phyloP scores from a whole-genome alignment of 2,888 invertebrate species.

The Petrolisthes cinctipes region DNA sequence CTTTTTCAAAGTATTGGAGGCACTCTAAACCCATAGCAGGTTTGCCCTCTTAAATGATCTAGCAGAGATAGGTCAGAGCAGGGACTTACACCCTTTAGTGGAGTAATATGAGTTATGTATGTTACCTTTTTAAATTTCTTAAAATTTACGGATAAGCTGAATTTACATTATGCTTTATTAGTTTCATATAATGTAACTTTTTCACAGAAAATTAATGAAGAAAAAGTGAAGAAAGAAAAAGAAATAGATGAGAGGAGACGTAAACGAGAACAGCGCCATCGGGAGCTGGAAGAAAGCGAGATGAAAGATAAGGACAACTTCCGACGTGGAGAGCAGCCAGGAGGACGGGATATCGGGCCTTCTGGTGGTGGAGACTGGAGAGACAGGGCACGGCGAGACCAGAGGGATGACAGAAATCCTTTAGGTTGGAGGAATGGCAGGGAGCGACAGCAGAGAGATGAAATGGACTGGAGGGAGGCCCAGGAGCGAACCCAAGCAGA shows the following conservation, averaged over 20 bases:
- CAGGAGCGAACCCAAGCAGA: slow-evolving; percentile 40
- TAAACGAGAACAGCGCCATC: slow-evolving; percentile 61
- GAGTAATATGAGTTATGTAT: too few species aligned
- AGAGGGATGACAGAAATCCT: slow-evolving; percentile 27
- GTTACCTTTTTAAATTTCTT: too few species aligned
- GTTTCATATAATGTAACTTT: neutral
- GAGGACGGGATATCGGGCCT: slow-evolving; percentile 11
- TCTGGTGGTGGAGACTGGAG: slow-evolving; percentile 31
- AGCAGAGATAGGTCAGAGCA: too few species aligned
- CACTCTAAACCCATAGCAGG: too few species aligned
- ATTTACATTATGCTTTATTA: too few species aligned
- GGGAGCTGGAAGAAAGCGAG: slow-evolving; percentile 42
- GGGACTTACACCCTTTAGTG: too few species aligned
- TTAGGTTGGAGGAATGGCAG: slow-evolving; percentile 42
- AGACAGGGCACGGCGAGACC: slow-evolving; percentile 24
- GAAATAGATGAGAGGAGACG: slow-evolving; percentile 53
- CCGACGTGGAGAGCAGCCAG: neutral
- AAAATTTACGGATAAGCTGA: too few species aligned
- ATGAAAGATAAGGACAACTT: neutral
- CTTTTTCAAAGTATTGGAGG: too few species aligned
- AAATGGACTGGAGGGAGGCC: slow-evolving; percentile 43
- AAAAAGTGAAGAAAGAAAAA: slow-evolving; percentile 48
- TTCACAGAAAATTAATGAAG: slow-evolving; percentile 46
- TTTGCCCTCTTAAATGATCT: too few species aligned
- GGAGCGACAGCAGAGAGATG: slow-evolving; percentile 21